These are phyloP conservation scores for Ennomos erosarius DNA, from an alignment of 2,888 invertebrate genomes.

Conservation along the genomic window DNA sequence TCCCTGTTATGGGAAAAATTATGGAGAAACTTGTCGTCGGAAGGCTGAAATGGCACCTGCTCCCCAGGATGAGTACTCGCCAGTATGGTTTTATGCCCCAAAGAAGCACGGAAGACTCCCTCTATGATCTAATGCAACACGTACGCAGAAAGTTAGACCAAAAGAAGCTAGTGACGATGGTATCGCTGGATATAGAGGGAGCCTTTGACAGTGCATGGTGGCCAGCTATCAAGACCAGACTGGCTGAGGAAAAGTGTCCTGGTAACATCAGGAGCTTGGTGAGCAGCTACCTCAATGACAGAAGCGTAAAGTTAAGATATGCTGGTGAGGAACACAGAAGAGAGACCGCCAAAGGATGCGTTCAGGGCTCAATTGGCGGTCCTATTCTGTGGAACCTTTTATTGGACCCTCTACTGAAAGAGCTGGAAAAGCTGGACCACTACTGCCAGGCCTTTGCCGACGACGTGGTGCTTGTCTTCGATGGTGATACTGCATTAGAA, in stretches of 20 bases:
- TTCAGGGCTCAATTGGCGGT: constrained; percentile 3
- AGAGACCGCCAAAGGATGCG: background rate
- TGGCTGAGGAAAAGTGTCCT: constrained; percentile 9
- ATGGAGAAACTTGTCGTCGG: too few species aligned
- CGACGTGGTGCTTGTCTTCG: background rate
- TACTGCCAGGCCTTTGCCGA: constrained; percentile 4
- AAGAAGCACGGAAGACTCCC: too few species aligned
- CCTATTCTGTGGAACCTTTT: constrained; percentile 3
- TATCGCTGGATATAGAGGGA: too few species aligned
- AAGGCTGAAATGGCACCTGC: too few species aligned
- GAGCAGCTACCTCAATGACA: background rate
- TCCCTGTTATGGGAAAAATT: too few species aligned
- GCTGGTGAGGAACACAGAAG: constrained; percentile 1
- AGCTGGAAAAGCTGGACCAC: background rate
- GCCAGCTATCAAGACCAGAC: constrained; percentile 1
- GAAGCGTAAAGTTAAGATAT: background rate
- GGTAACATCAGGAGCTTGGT: background rate
- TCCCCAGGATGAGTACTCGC: too few species aligned
- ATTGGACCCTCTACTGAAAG: constrained; percentile 2
- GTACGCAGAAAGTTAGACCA: too few species aligned
- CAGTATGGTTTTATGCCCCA: too few species aligned
- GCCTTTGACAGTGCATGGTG: constrained; percentile 1
- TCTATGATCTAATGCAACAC: too few species aligned
- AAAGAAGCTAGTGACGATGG: too few species aligned
- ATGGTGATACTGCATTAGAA: constrained; percentile 1